Percentiles rank a stretch among this genome's conserved stretches.
phyloP scores from a whole-genome alignment of 2,888 invertebrate genomes.

The Syrphus vitripennis region DNA sequence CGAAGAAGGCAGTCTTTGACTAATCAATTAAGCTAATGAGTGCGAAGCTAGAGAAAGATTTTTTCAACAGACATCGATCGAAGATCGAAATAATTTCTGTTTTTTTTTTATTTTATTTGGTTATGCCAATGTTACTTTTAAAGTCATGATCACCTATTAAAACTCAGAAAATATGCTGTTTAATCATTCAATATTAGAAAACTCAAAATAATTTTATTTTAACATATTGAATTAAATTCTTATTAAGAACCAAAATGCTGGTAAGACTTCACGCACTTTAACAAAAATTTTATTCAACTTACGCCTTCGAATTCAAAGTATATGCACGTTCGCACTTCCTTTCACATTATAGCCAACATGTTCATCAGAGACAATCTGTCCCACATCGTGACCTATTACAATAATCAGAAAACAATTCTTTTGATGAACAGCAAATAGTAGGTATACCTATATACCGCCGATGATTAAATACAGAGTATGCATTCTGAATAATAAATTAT shows the following conservation, averaged over 20 bases:
- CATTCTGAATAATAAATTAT: conserved; percentile 55
- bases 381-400: conserved; percentile 56
- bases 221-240: not conserved
- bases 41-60: not conserved
- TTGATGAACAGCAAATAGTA: conserved; percentile 32
- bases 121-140: too few relatives aligned
- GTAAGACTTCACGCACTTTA: not conserved
- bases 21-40: conserved; percentile 6
- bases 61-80: too few relatives aligned
- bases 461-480: conserved; percentile 23
- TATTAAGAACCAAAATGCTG: not conserved
- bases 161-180: too few relatives aligned
- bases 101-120: too few relatives aligned
- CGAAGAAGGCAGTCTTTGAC: not conserved
- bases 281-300: not conserved
- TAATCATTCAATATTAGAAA: too few relatives aligned
- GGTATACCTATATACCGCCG: conserved; percentile 31
- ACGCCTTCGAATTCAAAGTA: not conserved
- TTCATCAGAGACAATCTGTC: conserved; percentile 53
- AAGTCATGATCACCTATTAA: too few relatives aligned
- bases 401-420: conserved; percentile 43
- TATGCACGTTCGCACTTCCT: conserved; percentile 63
- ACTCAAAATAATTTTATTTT: too few relatives aligned
- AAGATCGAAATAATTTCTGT: too few relatives aligned
- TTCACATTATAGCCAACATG: conserved; percentile 7